Evolutionary conservation across 2,113 vertebrate genomes (phyloP).

Genomic region (Colossoma macropomum): DNA sequence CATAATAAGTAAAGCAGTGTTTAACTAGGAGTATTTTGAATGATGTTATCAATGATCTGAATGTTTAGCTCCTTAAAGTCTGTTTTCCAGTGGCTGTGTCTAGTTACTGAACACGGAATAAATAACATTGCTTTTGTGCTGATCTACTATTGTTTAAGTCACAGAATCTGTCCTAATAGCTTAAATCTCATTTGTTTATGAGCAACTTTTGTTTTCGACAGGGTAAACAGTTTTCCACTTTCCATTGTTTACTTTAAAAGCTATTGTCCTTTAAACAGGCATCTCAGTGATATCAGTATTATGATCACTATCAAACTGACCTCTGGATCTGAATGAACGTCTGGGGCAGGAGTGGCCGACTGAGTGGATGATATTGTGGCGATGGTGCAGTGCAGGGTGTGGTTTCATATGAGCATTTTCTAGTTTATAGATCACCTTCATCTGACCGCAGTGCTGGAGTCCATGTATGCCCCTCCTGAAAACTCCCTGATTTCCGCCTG

Average conservation of each 20-base stretch:
- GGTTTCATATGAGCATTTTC: neutral
- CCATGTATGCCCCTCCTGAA: neutral
- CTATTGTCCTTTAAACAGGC: neutral
- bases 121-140: too few relatives aligned
- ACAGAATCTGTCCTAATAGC: neutral
- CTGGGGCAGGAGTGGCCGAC: neutral
- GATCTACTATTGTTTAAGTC: neutral
- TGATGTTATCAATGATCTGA: too few relatives aligned
- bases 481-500: neutral
- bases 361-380: neutral
- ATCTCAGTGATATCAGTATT: neutral
- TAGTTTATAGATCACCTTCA: slow-evolving; percentile 1
- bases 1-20: neutral
- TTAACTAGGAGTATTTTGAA: neutral
- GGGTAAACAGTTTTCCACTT: neutral
- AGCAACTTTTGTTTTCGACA: neutral
- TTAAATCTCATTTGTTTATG: neutral
- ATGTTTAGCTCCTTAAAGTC: too few relatives aligned
- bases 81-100: too few relatives aligned
- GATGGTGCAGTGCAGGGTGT: neutral
- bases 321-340: neutral
- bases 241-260: neutral
- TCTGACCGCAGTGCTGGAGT: neutral
- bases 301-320: neutral
- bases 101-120: too few relatives aligned